Base-by-base conservation (phyloP, 2,113 vertebrate genomes). In the Nanger granti region DNA sequence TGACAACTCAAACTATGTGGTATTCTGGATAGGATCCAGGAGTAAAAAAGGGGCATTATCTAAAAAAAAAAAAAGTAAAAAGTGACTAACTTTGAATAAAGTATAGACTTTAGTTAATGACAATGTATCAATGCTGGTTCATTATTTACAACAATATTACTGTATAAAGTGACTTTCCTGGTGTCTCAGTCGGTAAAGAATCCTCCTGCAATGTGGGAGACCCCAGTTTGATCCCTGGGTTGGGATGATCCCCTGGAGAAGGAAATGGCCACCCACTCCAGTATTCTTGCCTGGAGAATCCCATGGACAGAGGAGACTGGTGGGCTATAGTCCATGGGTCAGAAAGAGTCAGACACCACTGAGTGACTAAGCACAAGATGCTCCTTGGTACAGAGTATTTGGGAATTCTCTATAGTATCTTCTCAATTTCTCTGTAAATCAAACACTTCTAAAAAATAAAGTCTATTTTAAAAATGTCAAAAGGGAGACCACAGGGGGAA, bases 121-220 rank as follows among this genome's bases (percentile, higher is more conserved):
- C 14, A 83, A 76, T 85, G 1, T 92, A 62, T 80, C 29, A 84
- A 85, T 76, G 88, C 83, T 76, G 54, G 37, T 59, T 76, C 76
- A 55, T 44, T 95, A 96, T 37, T 57, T 85, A 60, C 62, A 91
- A 76, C 47, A 96, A 96, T 55, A 82, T 34, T 93, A 87, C 44
- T 31, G 1, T 57, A 79, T 49, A 92, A 92, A 22, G 18, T 69
- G 64, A 34, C 64, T 66, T 66, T 8, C 64, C 64, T 66, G 7
- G 64, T 66, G 31, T 15, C 64, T n/a, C 31, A 66, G 64, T 34
- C 4, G 4, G 64, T 66, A n/a, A 66, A 66, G 64, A 66, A 66
- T 66, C 31, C 34, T n/a, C 17, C 34, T 66, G 34, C 64, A 66
- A 66, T n/a, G 64, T 66, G 64, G 34, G 8, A 66, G 7, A 66